Conservation (phyloP, 1,140 invertebrate genomes). For the Drosophila triauraria region DNA sequence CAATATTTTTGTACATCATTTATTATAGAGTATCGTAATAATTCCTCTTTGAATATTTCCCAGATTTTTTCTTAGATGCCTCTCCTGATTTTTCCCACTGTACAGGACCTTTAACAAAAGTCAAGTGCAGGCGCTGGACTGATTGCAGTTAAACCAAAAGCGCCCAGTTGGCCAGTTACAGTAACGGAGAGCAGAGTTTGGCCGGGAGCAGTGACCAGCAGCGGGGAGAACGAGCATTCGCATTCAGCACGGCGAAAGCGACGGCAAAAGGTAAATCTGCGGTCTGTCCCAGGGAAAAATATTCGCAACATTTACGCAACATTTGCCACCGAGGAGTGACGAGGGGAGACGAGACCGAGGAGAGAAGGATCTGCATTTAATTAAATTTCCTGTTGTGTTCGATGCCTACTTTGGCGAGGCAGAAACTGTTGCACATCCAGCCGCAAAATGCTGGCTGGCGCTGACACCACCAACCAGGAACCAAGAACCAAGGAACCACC, state of each 20-base stretch:
- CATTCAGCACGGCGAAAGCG: slow-evolving; percentile 1
- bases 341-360: not conserved
- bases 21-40: not conserved
- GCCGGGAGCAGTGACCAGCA: slow-evolving; percentile 29
- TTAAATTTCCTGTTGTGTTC: slow-evolving; percentile 73
- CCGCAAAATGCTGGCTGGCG: slow-evolving; percentile 64
- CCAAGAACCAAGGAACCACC: slow-evolving; percentile 22
- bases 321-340: slow-evolving; percentile 14
- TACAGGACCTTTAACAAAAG: slow-evolving; percentile 51
- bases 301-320: slow-evolving; percentile 40
- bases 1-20: too few relatives aligned
- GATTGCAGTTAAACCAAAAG: slow-evolving; percentile 56
- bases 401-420: slow-evolving; percentile 60
- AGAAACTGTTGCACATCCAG: slow-evolving; percentile 68
- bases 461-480: slow-evolving; percentile 33
- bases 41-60: too few relatives aligned
- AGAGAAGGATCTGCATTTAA: slow-evolving; percentile 59
- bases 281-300: slow-evolving; percentile 13
- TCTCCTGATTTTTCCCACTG: not conserved
- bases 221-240: not conserved
- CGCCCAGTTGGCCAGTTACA: slow-evolving; percentile 24
- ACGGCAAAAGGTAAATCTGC: slow-evolving; percentile 29
- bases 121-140: slow-evolving; percentile 54
- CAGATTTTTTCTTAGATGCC: not conserved
- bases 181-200: slow-evolving; percentile 24